Conservation (phyloP, 2,113 vertebrate species). For the Periophthalmus modestus region DNA sequence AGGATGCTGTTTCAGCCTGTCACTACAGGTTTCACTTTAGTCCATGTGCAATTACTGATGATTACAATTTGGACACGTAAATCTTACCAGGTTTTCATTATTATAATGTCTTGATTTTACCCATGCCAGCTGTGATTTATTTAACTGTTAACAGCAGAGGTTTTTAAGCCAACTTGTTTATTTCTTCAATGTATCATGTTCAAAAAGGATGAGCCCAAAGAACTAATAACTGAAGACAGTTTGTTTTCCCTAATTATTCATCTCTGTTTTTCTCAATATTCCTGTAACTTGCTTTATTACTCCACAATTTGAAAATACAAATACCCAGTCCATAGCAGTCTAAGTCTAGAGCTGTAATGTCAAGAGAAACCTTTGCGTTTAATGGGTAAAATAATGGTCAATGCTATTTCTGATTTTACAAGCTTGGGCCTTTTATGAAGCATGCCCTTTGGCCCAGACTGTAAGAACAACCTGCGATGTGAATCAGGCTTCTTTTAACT, state of each 20-base stretch:
- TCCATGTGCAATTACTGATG: conserved; percentile 43
- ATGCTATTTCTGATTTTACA: conserved; percentile 68
- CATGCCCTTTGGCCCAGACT: conserved; percentile 39
- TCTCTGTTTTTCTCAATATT: not conserved
- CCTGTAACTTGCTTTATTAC: not conserved
- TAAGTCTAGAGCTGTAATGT: conserved; percentile 38
- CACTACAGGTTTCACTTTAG: conserved; percentile 23
- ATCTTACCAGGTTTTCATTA: no score
- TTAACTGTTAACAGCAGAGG: no score
- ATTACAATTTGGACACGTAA: conserved; percentile 26
- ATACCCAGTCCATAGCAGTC: conserved; percentile 20
- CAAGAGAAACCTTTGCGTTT: conserved; percentile 43
- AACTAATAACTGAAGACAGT: not conserved
- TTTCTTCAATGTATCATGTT: no score
- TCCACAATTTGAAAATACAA: not conserved
- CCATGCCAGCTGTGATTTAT: no score
- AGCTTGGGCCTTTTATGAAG: conserved; percentile 54
- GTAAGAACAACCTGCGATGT: conserved; percentile 39
- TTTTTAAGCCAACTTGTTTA: no score
- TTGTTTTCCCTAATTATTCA: not conserved
- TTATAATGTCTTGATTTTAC: not conserved
- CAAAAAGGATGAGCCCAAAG: not conserved
- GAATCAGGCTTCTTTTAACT: conserved; percentile 51
- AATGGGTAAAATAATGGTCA: conserved; percentile 38
- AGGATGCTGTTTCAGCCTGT: conserved; percentile 46